Evolutionary conservation across 2,797 vertebrate species (phyloP).

Genomic region (Peromyscus aztecus): DNA sequence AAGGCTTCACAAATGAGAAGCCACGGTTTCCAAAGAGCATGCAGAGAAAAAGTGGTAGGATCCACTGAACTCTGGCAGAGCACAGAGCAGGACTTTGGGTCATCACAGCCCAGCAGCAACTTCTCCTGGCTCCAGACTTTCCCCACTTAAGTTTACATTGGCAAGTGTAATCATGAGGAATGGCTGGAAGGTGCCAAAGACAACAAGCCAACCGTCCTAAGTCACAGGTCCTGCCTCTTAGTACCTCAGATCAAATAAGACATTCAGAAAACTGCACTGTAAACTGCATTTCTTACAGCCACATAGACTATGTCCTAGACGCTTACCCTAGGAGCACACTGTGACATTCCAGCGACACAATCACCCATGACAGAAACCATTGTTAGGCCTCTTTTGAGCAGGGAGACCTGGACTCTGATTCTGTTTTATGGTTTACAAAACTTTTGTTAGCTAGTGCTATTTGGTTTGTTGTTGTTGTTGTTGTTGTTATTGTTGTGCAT

Average conservation of each 20-base stretch:
- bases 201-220: neutral
- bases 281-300: neutral
- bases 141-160: fast-evolving
- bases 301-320: neutral
- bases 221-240: neutral
- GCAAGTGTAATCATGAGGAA: neutral
- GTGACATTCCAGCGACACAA: neutral
- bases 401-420: neutral
- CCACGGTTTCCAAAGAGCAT: neutral
- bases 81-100: neutral
- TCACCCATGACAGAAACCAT: neutral
- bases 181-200: neutral
- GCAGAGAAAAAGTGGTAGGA: neutral
- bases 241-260: neutral
- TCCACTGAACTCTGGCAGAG: neutral
- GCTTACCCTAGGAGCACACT: neutral
- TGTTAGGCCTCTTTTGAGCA: neutral
- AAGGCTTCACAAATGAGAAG: neutral
- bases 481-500: neutral
- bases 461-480: neutral
- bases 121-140: neutral
- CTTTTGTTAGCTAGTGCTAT: neutral
- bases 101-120: neutral
- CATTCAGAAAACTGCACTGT: constrained; percentile 11
- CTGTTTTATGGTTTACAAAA: neutral